Conservation (phyloP, 2,797 vertebrate genomes). For the Acropternis orthonyx region DNA sequence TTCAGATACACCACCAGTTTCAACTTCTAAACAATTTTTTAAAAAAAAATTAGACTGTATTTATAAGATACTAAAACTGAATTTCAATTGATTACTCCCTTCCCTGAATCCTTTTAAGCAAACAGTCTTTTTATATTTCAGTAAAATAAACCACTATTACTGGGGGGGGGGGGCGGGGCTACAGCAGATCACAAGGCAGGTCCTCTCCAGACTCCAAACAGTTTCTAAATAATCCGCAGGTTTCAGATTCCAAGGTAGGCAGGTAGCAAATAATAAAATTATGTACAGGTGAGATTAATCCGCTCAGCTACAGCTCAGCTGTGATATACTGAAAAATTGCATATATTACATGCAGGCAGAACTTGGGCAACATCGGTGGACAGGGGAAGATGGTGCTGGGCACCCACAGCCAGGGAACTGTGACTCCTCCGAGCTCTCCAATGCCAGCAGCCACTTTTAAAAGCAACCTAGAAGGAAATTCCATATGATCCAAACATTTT, state of each 20-base stretch:
- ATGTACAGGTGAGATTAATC: background rate
- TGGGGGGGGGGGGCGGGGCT: background rate
- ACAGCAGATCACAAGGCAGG: background rate
- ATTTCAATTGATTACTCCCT: background rate
- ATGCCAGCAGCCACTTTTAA: background rate
- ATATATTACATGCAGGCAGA: background rate
- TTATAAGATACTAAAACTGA: background rate
- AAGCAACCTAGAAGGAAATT: background rate
- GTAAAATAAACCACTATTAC: background rate
- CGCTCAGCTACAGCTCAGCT: background rate
- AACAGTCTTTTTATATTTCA: background rate
- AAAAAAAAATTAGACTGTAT: background rate
- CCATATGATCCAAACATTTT: background rate
- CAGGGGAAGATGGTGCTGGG: background rate
- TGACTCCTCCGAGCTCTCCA: background rate
- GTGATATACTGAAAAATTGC: background rate
- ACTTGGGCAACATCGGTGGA: background rate
- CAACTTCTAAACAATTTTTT: background rate
- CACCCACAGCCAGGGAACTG: background rate
- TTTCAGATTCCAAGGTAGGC: background rate
- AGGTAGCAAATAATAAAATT: background rate
- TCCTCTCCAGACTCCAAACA: background rate
- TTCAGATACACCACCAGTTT: background rate
- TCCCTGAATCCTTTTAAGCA: background rate
- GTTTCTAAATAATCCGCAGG: background rate